Conservation (phyloP, 2,113 vertebrate genomes). For the Boleophthalmus pectinirostris region DNA sequence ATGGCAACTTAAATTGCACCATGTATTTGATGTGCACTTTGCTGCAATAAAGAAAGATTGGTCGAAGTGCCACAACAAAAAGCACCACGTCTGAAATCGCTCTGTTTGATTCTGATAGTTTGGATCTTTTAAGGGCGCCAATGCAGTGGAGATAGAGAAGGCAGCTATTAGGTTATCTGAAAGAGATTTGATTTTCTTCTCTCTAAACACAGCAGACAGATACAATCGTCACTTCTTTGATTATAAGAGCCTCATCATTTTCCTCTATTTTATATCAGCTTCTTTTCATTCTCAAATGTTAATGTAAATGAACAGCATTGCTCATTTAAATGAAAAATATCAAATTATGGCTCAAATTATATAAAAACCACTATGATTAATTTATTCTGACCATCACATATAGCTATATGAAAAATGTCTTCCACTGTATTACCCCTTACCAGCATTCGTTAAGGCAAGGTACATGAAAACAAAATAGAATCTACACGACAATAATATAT, state of each 20-base stretch:
- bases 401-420: not conserved
- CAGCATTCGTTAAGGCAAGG: not conserved
- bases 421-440: not conserved
- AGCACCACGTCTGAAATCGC: slow-evolving; percentile 25
- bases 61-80: slow-evolving; percentile 24
- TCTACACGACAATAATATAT: too few relatives aligned
- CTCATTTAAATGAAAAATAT: not conserved
- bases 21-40: slow-evolving; percentile 24
- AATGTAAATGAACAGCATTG: not conserved
- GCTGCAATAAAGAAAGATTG: slow-evolving; percentile 35
- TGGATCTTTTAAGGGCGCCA: slow-evolving; percentile 26
- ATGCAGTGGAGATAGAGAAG: slow-evolving; percentile 9
- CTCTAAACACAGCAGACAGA: slow-evolving; percentile 34
- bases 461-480: too few relatives aligned
- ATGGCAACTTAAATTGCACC: slow-evolving; percentile 20
- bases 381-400: not conserved
- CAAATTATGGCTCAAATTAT: not conserved
- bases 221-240: slow-evolving; percentile 26
- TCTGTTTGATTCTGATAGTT: slow-evolving; percentile 34
- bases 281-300: not conserved
- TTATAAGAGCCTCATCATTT: slow-evolving; percentile 9
- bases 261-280: not conserved
- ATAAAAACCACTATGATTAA: not conserved
- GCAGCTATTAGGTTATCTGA: slow-evolving; percentile 20
- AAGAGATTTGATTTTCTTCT: slow-evolving; percentile 29